Evolutionary conservation across 2,113 vertebrate genomes (phyloP).

Genomic region (Ophiodon elongatus): DNA sequence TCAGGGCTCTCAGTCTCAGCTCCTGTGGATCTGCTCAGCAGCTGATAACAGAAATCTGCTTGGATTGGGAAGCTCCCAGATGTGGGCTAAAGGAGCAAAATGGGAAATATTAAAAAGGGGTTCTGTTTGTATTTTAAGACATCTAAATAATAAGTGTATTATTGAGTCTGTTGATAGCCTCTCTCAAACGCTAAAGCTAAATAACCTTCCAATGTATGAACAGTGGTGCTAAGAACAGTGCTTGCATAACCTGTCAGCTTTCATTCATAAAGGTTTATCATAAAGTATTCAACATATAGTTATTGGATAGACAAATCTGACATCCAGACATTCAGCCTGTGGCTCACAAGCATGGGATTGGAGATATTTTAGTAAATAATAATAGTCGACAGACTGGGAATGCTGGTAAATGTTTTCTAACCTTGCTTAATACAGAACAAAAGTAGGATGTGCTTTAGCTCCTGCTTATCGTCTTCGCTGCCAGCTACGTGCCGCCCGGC

Average conservation of each 20-base stretch:
- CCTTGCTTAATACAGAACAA: slow-evolving; percentile 57
- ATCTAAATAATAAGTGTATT: slow-evolving; percentile 1
- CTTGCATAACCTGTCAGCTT: neutral
- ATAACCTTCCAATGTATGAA: slow-evolving; percentile 18
- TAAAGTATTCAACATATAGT: slow-evolving; percentile 2
- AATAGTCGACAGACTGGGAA: slow-evolving; percentile 47
- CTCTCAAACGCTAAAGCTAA: slow-evolving; percentile 11
- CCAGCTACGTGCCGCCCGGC: slow-evolving; percentile 20
- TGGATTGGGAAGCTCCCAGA: slow-evolving; percentile 29
- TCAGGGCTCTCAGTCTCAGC: slow-evolving; percentile 18
- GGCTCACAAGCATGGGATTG: neutral
- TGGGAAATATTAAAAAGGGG: slow-evolving; percentile 1
- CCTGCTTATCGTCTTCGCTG: slow-evolving; percentile 44
- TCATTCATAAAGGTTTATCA: neutral
- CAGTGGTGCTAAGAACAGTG: neutral
- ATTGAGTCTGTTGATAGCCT: slow-evolving; percentile 11
- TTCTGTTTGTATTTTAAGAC: slow-evolving; percentile 32
- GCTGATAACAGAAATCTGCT: slow-evolving; percentile 34
- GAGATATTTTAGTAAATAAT: slow-evolving; percentile 18
- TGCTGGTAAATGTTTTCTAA: slow-evolving; percentile 55
- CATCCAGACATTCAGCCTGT: neutral
- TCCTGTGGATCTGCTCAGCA: slow-evolving; percentile 36
- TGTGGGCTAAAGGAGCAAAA: slow-evolving; percentile 21
- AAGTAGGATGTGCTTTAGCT: slow-evolving; percentile 62
- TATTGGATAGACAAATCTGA: neutral